Evolutionary conservation across 2,888 invertebrate species (phyloP).

Genomic region (Spisula solida): DNA sequence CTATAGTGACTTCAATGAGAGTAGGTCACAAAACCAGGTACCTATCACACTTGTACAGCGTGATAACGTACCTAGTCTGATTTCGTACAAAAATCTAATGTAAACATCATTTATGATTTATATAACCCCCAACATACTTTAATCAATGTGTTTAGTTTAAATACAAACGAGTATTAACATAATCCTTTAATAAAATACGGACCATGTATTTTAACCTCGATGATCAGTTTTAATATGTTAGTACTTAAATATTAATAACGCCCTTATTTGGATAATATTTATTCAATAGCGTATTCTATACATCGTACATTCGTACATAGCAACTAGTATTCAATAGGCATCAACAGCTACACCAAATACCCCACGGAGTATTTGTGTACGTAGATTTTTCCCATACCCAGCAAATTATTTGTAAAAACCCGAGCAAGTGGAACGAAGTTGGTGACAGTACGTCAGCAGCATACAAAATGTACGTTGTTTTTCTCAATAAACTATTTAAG

Average conservation of each 20-base stretch:
- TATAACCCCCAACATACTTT: too few species aligned
- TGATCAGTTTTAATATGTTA: not conserved
- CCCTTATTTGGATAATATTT: not conserved
- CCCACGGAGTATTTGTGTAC: not conserved
- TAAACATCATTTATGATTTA: too few species aligned
- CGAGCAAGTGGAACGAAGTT: not conserved
- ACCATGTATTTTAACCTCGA: not conserved
- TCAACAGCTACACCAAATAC: not conserved
- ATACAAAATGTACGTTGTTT: not conserved
- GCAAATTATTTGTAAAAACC: slow-evolving; percentile 8
- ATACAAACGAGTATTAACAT: too few species aligned
- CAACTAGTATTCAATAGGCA: not conserved
- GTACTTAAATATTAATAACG: not conserved
- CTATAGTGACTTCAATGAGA: too few species aligned
- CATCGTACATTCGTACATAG: not conserved
- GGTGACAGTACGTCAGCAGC: not conserved
- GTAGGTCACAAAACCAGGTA: too few species aligned
- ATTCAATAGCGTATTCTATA: not conserved
- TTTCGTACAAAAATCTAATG: too few species aligned
- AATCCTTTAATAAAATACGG: too few species aligned
- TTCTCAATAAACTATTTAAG: not conserved
- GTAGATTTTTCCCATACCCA: not conserved
- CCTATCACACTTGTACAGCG: too few species aligned
- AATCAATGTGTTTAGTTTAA: too few species aligned
- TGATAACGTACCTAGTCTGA: too few species aligned